phyloP scores from a whole-genome alignment of 2,113 vertebrate species.

The Merops nubicus region DNA sequence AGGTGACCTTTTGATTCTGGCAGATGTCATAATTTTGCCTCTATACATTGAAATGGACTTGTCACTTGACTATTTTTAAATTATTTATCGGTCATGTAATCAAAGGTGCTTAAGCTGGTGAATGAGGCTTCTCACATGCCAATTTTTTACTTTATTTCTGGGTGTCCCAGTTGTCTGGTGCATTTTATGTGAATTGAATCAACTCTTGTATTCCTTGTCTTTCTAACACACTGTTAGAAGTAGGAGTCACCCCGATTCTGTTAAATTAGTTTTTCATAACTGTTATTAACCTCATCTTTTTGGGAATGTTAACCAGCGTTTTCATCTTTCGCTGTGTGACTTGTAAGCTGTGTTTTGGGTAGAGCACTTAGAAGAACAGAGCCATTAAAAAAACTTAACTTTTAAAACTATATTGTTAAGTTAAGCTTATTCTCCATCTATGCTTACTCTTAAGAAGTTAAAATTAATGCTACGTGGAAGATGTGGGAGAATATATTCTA shows the following conservation, averaged over 20 bases:
- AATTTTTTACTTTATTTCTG: not conserved
- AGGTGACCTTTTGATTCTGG: not conserved
- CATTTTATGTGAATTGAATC: not conserved
- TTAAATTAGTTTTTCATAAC: not conserved
- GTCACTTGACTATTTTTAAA: not conserved
- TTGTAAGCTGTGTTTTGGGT: not conserved
- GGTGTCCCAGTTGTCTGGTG: not conserved
- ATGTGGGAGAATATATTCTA: not conserved
- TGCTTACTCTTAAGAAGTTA: not conserved
- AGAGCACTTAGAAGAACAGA: not conserved
- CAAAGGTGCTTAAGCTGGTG: not conserved
- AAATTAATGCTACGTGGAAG: not conserved
- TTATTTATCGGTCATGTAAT: not conserved
- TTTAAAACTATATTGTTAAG: not conserved
- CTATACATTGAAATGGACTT: not conserved
- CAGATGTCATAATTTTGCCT: accelerated
- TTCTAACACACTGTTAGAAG: not conserved
- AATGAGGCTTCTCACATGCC: not conserved
- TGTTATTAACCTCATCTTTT: not conserved
- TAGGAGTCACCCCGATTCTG: not conserved
- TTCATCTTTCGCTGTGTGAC: not conserved
- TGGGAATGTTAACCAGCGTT: not conserved
- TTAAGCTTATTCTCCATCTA: not conserved
- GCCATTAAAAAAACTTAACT: not conserved
- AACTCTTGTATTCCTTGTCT: not conserved